Percentiles rank a stretch among this genome's conserved stretches.
Conservation (phyloP, 2,888 invertebrate genomes). For the Metellina segmentata region DNA sequence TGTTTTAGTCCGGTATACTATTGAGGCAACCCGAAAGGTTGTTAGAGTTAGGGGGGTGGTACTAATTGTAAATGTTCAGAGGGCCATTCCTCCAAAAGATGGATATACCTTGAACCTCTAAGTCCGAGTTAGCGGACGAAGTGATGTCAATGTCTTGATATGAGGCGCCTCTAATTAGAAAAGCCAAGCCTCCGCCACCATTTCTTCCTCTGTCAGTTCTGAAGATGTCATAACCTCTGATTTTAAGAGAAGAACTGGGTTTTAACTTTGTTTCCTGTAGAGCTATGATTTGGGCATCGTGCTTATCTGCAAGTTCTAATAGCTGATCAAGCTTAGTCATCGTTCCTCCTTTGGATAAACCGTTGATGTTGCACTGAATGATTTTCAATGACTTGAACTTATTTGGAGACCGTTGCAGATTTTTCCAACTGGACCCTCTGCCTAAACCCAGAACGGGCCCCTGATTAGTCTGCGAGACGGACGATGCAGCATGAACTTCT, state of each 20-base stretch:
- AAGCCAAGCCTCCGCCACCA: constrained; percentile 6
- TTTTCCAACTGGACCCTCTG: background rate
- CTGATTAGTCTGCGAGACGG: no score
- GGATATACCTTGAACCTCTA: constrained; percentile 15
- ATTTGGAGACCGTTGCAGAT: background rate
- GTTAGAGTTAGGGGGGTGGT: constrained; percentile 10
- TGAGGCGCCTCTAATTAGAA: background rate
- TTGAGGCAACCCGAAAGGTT: background rate
- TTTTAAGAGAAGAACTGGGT: background rate
- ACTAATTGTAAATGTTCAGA: constrained; percentile 14
- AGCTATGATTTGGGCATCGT: background rate
- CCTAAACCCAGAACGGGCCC: background rate
- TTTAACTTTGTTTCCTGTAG: constrained; percentile 15
- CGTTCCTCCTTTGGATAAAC: background rate
- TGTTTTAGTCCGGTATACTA: background rate
- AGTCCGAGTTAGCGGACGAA: background rate
- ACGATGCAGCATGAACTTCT: no score
- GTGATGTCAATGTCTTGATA: constrained; percentile 3
- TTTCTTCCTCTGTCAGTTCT: background rate
- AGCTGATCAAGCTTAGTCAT: background rate
- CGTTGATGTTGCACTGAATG: constrained; percentile 11
- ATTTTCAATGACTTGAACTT: constrained; percentile 7
- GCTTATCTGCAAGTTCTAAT: background rate
- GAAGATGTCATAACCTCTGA: background rate
- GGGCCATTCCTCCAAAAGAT: constrained; percentile 23